Percentiles rank a stretch among this genome's conserved stretches.
Evolutionary conservation across 2,888 invertebrate genomes (phyloP).

Genomic region (Lochmaea capreae): DNA sequence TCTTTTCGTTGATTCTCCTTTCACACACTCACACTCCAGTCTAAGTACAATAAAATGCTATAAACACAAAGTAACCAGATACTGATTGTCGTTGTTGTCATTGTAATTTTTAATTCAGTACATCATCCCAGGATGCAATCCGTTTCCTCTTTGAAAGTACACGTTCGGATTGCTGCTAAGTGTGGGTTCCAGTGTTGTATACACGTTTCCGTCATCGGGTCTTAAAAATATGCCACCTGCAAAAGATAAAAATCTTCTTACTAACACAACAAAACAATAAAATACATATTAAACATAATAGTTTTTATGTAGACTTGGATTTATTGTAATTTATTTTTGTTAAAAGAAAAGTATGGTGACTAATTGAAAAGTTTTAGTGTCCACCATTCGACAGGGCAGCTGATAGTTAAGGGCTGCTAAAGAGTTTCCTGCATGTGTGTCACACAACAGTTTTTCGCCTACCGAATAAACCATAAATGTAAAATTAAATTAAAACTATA

Average conservation of each 20-base stretch:
- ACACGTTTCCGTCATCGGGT: slow-evolving; percentile 85
- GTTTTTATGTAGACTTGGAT: background rate
- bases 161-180: slow-evolving; percentile 92
- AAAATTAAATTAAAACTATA: too few species aligned
- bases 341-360: too few species aligned
- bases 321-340: too few species aligned
- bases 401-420: too few species aligned
- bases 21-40: slow-evolving; percentile 12
- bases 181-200: slow-evolving; percentile 86
- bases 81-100: slow-evolving; percentile 27
- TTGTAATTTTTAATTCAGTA: slow-evolving; percentile 70
- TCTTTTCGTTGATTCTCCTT: slow-evolving; percentile 20
- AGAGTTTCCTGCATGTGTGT: too few species aligned
- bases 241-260: slow-evolving; percentile 48
- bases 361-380: too few species aligned
- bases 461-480: too few species aligned
- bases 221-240: slow-evolving; percentile 79
- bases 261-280: background rate
- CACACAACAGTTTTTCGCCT: too few species aligned
- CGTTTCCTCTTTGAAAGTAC: slow-evolving; percentile 85
- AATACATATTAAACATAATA: background rate
- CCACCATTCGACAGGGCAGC: too few species aligned
- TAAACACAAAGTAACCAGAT: slow-evolving; percentile 29
- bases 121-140: slow-evolving; percentile 91
- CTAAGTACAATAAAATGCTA: slow-evolving; percentile 3